These are phyloP conservation scores for Genyomyrus donnyi DNA, from an alignment of 2,113 vertebrate species.

Conservation along the genomic window DNA sequence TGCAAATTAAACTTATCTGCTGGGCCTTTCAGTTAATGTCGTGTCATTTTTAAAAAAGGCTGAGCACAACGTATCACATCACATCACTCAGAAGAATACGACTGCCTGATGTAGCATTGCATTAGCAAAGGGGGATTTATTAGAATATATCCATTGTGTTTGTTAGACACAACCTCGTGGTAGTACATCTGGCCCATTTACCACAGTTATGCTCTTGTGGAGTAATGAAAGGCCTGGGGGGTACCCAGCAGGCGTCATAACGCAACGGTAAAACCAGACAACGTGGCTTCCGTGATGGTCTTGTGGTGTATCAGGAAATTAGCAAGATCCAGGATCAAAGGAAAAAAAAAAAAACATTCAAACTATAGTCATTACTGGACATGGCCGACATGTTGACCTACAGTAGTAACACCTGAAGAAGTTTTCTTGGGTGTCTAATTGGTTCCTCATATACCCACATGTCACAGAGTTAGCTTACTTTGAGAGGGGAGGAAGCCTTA, in stretches of 20 bases:
- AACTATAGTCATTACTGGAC: constrained; percentile 25
- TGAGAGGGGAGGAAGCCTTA: constrained; percentile 25
- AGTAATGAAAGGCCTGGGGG: neutral
- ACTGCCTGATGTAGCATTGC: neutral
- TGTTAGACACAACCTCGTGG: neutral
- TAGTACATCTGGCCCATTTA: neutral
- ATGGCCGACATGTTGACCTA: constrained; percentile 4
- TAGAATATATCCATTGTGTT: neutral
- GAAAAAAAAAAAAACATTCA: constrained; percentile 12
- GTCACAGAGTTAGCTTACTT: constrained; percentile 7
- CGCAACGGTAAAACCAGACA: neutral
- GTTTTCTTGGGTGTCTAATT: constrained; percentile 3
- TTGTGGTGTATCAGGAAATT: neutral
- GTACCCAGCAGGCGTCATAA: neutral
- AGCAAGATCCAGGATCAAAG: neutral
- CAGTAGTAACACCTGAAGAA: constrained; percentile 14
- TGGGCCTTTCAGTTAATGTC: neutral
- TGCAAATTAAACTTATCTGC: neutral
- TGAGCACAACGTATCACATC: neutral
- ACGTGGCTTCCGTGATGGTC: neutral
- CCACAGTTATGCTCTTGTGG: neutral
- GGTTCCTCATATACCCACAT: constrained; percentile 19
- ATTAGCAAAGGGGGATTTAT: neutral
- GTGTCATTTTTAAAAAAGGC: neutral
- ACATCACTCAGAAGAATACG: neutral